A percentile compares a stretch with the other conserved stretches of the same genome.
These are phyloP conservation scores for Sarcophaga carnaria DNA, from an alignment of 2,888 invertebrate genomes.

Conservation along the genomic window DNA sequence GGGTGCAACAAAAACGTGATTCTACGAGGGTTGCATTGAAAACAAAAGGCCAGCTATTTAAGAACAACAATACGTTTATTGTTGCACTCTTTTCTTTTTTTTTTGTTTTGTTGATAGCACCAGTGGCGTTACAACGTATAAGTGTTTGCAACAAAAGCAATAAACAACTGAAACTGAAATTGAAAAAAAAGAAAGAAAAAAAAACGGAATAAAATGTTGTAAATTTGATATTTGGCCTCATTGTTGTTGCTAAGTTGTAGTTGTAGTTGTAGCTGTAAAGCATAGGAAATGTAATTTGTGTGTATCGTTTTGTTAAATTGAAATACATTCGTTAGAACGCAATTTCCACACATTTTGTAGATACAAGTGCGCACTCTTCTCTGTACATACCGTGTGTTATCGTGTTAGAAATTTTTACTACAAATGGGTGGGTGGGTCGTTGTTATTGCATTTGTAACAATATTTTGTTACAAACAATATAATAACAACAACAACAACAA, in stretches of 20 bases:
- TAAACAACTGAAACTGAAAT: neutral
- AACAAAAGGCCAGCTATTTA: too few species aligned
- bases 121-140: neutral
- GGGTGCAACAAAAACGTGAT: too few species aligned
- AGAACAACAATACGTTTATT: too few species aligned
- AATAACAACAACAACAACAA: neutral
- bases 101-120: neutral
- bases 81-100: too few species aligned
- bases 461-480: slow-evolving; percentile 31
- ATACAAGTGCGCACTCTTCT: neutral
- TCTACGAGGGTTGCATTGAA: too few species aligned
- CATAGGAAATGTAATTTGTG: slow-evolving; percentile 67
- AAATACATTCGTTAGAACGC: slow-evolving; percentile 7
- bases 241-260: slow-evolving; percentile 20
- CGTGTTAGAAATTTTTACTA: neutral
- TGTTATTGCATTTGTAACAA: slow-evolving; percentile 53
- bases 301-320: slow-evolving; percentile 42
- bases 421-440: slow-evolving; percentile 54
- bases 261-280: slow-evolving; percentile 31
- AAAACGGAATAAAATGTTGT: neutral
- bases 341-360: neutral
- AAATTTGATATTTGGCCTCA: neutral
- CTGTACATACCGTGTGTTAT: neutral
- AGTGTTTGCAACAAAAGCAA: neutral
- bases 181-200: neutral